Base-by-base conservation (phyloP, 2,888 invertebrate species). In the Eustalomyia histrio region DNA sequence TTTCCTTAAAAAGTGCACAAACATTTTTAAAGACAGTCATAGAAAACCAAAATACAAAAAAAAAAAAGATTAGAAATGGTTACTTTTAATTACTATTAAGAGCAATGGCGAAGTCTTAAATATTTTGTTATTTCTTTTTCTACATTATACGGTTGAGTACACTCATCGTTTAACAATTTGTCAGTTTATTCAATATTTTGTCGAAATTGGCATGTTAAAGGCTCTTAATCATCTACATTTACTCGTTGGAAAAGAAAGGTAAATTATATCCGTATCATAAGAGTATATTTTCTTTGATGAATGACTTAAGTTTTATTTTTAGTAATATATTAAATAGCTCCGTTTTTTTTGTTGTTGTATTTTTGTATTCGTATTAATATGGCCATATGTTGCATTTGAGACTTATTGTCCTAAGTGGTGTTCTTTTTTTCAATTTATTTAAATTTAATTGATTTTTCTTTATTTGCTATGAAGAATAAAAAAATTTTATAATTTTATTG, bases 201-300 rank as follows among this genome's bases (percentile, higher is more conserved):
- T 76, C 67, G 47, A 69, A 80, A 80, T 72, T 80, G 67, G 57
- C 76, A 58, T 76, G 63, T 76, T 76, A 73, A 80, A 69, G 73
- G 80, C 3, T 24, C 53, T 58, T 35, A 67, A 67, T 57, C 55
- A 57, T 67, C 57, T 67, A 43, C 55, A 55, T 67, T 14, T 43
- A 43, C 53, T 29, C 29, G 29, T 6, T 64, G 57, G 7, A 63
- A 76, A 24, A n/a, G n/a, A 33, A 67, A 67, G 78, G 72, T 50
- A 72, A 72, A 67, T 55, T 64, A 68, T 68, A 68, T 65, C 53
- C 35, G n/a, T 67, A 61, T 80, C 39, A 63, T 64, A n/a, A 52
- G 57, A 52, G 18, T 61, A 47, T 57, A 78, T 65, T 78, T 81
- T 74, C 81, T 78, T 39, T 78, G 74, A 39, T 71, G 61, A 52